phyloP scores from a whole-genome alignment of 2,797 vertebrate species.

The Cephalopachus bancanus region DNA sequence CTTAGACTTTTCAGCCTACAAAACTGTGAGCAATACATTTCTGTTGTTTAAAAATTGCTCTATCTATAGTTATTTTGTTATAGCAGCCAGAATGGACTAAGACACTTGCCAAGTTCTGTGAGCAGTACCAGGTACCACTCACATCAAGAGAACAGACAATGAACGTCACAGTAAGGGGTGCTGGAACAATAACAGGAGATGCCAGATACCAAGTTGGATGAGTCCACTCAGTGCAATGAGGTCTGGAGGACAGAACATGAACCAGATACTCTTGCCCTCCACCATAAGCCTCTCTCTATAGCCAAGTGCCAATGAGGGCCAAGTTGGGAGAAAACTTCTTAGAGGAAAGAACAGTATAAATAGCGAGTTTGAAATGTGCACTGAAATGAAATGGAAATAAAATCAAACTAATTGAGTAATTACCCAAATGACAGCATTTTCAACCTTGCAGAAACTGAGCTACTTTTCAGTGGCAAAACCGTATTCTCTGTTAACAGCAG shows the following conservation, averaged over 20 bases:
- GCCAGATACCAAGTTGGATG: background rate
- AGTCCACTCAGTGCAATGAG: background rate
- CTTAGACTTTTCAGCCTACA: background rate
- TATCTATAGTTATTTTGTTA: background rate
- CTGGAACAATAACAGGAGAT: background rate
- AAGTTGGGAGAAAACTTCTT: background rate
- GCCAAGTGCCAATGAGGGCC: background rate
- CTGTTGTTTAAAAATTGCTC: background rate
- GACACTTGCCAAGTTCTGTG: background rate
- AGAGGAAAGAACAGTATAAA: background rate
- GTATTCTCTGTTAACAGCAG: background rate
- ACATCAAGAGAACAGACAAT: background rate
- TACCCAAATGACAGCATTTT: background rate
- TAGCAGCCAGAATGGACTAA: background rate
- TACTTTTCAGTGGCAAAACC: background rate
- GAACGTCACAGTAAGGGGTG: no score
- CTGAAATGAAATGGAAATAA: background rate
- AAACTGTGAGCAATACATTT: background rate
- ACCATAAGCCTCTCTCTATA: background rate
- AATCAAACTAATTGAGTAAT: background rate
- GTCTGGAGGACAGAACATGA: background rate
- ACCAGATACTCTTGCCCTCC: background rate
- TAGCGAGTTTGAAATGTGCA: background rate
- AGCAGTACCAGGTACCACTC: background rate
- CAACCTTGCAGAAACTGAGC: background rate